Conservation (phyloP, 2,113 vertebrate species). For the Poeciliopsis turrubarensis region DNA sequence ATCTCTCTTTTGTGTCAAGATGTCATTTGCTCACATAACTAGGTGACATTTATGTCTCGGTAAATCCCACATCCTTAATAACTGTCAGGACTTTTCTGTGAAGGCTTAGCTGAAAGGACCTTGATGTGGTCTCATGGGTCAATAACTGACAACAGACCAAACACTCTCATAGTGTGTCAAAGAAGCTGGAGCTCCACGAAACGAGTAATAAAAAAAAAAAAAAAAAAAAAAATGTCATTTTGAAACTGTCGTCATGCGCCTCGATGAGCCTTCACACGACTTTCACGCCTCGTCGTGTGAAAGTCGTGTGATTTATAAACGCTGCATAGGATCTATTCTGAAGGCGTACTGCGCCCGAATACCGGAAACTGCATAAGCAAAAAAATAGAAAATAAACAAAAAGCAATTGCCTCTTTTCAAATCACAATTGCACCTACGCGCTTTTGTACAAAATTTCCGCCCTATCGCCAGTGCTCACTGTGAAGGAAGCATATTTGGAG, state of each 20-base stretch:
- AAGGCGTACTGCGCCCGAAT: too few relatives aligned
- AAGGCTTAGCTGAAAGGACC: not conserved
- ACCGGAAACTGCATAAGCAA: too few relatives aligned
- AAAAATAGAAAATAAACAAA: too few relatives aligned
- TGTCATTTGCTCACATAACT: not conserved
- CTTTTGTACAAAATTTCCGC: too few relatives aligned
- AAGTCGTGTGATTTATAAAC: too few relatives aligned
- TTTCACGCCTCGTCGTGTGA: too few relatives aligned
- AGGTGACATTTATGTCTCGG: not conserved
- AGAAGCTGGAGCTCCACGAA: not conserved
- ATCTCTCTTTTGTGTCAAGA: conserved; percentile 1
- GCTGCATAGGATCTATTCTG: too few relatives aligned
- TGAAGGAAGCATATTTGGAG: not conserved
- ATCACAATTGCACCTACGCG: too few relatives aligned
- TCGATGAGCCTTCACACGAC: too few relatives aligned
- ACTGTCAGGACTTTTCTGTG: conserved; percentile 13
- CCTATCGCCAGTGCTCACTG: too few relatives aligned
- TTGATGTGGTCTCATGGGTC: conserved; percentile 19
- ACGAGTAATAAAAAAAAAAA: not conserved
- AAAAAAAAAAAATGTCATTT: not conserved
- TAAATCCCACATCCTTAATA: conserved; percentile 29
- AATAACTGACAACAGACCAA: conserved; percentile 7
- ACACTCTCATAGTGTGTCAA: not conserved
- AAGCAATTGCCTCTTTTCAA: too few relatives aligned
- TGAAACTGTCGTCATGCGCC: not conserved